These are phyloP conservation scores for Phalacrocorax carbo DNA, from an alignment of 2,113 vertebrate genomes.

Conservation along the genomic window DNA sequence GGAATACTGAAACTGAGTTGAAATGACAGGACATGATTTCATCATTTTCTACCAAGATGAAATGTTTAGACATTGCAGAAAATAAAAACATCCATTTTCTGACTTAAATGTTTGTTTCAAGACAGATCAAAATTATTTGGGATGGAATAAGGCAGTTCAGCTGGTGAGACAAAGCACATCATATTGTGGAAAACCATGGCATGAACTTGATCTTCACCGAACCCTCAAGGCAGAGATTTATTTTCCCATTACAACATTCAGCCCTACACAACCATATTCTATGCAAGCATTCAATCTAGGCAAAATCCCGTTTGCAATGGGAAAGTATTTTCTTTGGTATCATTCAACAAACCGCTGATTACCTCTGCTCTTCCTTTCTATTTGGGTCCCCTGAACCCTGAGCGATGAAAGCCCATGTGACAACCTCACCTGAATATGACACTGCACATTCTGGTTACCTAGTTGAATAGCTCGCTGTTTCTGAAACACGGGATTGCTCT, in stretches of 20 bases:
- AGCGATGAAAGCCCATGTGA: not conserved
- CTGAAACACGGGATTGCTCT: not conserved
- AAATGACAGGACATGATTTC: conserved; percentile 18
- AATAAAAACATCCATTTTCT: conserved; percentile 24
- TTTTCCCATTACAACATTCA: not conserved
- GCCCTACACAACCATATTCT: not conserved
- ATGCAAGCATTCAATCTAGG: not conserved
- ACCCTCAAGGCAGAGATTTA: not conserved
- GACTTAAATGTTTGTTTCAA: not conserved
- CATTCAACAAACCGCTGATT: not conserved
- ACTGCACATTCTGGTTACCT: not conserved
- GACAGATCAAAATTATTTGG: not conserved
- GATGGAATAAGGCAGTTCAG: not conserved
- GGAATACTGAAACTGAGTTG: not conserved
- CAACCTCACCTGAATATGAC: not conserved
- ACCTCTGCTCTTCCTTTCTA: not conserved
- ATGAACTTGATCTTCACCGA: not conserved
- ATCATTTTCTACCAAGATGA: conserved; percentile 19
- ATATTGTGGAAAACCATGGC: not conserved
- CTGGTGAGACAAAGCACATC: not conserved
- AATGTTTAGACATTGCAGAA: conserved; percentile 13
- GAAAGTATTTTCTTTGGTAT: not conserved
- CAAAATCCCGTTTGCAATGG: not conserved
- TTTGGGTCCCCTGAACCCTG: not conserved
- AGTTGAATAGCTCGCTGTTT: not conserved